Evolutionary conservation across 2,113 vertebrate genomes (phyloP).

Genomic region (Mastomys coucha): DNA sequence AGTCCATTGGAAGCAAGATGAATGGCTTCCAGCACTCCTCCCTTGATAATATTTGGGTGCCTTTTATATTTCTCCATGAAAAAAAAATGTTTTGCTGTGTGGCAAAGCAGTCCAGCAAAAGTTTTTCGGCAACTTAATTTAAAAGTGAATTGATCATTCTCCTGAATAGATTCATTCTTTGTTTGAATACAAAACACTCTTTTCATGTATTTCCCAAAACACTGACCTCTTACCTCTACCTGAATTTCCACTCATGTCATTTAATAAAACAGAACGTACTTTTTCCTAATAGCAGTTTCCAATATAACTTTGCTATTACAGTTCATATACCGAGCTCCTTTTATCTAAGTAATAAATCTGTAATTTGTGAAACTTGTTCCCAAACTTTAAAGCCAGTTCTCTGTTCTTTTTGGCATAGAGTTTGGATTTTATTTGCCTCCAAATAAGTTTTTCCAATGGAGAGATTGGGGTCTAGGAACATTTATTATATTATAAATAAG

Average conservation of each 20-base stretch:
- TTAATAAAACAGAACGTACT: constrained; percentile 74
- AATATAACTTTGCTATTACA: constrained; percentile 43
- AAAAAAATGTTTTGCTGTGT: constrained; percentile 74
- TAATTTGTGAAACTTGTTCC: constrained; percentile 63
- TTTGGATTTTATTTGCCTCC: constrained; percentile 70
- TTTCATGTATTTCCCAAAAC: constrained; percentile 72
- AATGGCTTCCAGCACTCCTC: constrained; percentile 40
- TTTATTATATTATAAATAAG: constrained; percentile 72
- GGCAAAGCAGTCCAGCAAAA: constrained; percentile 60
- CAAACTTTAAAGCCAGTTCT: constrained; percentile 64
- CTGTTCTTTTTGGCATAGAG: constrained; percentile 73
- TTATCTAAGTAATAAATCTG: constrained; percentile 76
- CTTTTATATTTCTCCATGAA: constrained; percentile 74
- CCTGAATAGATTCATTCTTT: constrained; percentile 77
- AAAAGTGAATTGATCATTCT: constrained; percentile 79
- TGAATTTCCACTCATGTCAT: constrained; percentile 71
- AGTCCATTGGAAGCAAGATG: constrained; percentile 69
- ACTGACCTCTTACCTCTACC: constrained; percentile 63
- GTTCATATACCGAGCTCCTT: constrained; percentile 62
- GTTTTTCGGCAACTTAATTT: constrained; percentile 73
- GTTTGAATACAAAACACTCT: constrained; percentile 73
- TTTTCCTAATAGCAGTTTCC: constrained; percentile 68
- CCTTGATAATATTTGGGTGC: constrained; percentile 75
- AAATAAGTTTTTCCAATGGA: constrained; percentile 73
- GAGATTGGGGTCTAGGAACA: constrained; percentile 59